phyloP scores from a whole-genome alignment of 1,140 invertebrate species.

The Zaprionus ghesquierei region DNA sequence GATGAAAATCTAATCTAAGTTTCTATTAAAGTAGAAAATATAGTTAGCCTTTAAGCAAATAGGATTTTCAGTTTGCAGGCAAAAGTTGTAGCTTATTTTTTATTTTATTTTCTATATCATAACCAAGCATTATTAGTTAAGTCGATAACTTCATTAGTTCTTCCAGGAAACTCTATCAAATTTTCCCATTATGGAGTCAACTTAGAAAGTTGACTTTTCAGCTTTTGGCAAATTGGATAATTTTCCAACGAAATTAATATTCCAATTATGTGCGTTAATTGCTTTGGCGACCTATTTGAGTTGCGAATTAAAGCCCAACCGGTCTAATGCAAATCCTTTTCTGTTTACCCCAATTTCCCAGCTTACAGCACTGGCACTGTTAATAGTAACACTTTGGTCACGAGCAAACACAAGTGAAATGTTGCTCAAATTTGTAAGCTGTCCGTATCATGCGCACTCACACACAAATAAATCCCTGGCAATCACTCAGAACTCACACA shows the following conservation, averaged over 20 bases:
- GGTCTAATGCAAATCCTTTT: neutral
- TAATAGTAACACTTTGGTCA: slow-evolving; percentile 36
- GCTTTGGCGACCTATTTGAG: neutral
- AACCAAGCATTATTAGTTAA: neutral
- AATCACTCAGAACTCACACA: slow-evolving; percentile 55
- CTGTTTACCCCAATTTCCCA: slow-evolving; percentile 16
- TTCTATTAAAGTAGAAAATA: too few relatives aligned
- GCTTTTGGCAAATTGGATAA: neutral
- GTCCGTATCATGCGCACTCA: slow-evolving; percentile 29
- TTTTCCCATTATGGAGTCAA: neutral
- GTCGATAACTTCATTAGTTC: neutral
- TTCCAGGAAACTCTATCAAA: neutral
- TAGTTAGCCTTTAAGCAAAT: too few relatives aligned
- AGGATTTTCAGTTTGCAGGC: too few relatives aligned
- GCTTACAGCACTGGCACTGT: slow-evolving; percentile 26
- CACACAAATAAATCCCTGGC: slow-evolving; percentile 52
- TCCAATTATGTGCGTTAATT: neutral
- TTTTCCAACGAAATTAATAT: neutral
- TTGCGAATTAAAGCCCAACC: neutral
- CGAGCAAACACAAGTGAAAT: slow-evolving; percentile 54
- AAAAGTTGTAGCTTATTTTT: neutral
- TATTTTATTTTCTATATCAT: neutral
- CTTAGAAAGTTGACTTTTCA: neutral
- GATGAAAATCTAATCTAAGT: too few relatives aligned
- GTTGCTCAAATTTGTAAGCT: slow-evolving; percentile 68